Evolutionary conservation across 2,888 invertebrate species (phyloP).

Genomic region (Aelia acuminata): DNA sequence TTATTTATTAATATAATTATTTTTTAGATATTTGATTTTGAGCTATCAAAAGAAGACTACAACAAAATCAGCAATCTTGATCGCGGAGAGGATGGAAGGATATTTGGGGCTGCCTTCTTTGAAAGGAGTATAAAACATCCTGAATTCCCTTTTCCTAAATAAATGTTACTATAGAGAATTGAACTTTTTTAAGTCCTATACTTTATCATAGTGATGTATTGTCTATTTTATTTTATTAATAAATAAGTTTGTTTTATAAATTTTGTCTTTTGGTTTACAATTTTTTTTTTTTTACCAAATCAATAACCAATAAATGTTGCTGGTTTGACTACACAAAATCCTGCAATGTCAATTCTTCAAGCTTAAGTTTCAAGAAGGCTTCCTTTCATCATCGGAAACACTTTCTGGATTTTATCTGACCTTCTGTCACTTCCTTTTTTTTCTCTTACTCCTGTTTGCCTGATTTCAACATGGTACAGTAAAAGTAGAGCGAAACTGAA

Average conservation of each 20-base stretch:
- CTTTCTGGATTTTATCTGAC: too few relatives aligned
- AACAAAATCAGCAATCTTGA: conserved; percentile 74
- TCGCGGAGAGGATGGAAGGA: conserved; percentile 76
- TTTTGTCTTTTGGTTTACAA: too few relatives aligned
- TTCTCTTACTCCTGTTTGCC: too few relatives aligned
- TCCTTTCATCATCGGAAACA: too few relatives aligned
- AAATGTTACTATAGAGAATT: neutral
- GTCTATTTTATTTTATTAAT: neutral
- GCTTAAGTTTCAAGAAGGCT: too few relatives aligned
- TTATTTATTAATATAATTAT: neutral
- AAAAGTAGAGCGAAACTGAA: too few relatives aligned
- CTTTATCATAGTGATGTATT: neutral
- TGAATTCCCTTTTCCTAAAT: conserved; percentile 76
- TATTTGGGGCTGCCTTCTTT: conserved; percentile 70
- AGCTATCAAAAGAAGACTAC: conserved; percentile 74
- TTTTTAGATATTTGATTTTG: conserved; percentile 73
- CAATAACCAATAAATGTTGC: too few relatives aligned
- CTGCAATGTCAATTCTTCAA: too few relatives aligned
- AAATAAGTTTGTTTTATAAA: neutral
- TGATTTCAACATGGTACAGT: too few relatives aligned
- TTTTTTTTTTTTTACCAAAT: too few relatives aligned
- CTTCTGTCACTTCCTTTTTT: too few relatives aligned
- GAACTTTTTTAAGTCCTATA: neutral
- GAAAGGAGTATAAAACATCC: conserved; percentile 76
- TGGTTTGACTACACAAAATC: too few relatives aligned